Base-by-base conservation (phyloP, 2,888 invertebrate species). In the Cheilosia pagana region DNA sequence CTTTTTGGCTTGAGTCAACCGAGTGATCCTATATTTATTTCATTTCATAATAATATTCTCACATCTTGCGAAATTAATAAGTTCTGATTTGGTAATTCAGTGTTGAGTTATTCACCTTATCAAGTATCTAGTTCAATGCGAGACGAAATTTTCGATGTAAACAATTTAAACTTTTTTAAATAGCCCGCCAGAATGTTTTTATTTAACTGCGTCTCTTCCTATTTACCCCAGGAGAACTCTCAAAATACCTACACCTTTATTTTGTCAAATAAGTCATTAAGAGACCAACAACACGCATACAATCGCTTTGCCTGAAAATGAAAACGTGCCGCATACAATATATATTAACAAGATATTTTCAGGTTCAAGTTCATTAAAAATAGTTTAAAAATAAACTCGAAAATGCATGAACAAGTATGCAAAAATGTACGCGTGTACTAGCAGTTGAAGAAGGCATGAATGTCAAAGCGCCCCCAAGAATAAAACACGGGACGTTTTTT, bases 391-490 rank as follows among this genome's bases (percentile, higher is more conserved):
- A 53, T 53, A n/a, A 52, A 8, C n/a, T 25, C 16, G 10, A 45
- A 45, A 45, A 45, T 45, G 19, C 10, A n/a, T 43, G 25, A 7
- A 28, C 55, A n/a, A 28, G 16, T 28, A 16, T 28, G 28, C 7
- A 31, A 12, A 10, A 10, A 28, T n/a, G n/a, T 41, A n/a, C 19
- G 57, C 57, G 57, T 39, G 39, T 39, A 59, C 39, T 59, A 19
- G 3, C 14, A 21, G 23, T 28, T 31, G 35, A 14, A 19, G 48
- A 31, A 7, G 39, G 45, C 21, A 31, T 62, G 62, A 31, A 62
- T 74, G 63, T 55, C 63, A 74, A 45, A 74, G 53, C 53, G 6
- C 53, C 53, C 28, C 60, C 8, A 10, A 53, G 43, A 28, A 16
- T 45, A 12, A 35, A 35, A 35, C 12, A 12, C 19, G 12, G 14